Conservation (phyloP, 2,888 invertebrate genomes). For the Philaethria dido region DNA sequence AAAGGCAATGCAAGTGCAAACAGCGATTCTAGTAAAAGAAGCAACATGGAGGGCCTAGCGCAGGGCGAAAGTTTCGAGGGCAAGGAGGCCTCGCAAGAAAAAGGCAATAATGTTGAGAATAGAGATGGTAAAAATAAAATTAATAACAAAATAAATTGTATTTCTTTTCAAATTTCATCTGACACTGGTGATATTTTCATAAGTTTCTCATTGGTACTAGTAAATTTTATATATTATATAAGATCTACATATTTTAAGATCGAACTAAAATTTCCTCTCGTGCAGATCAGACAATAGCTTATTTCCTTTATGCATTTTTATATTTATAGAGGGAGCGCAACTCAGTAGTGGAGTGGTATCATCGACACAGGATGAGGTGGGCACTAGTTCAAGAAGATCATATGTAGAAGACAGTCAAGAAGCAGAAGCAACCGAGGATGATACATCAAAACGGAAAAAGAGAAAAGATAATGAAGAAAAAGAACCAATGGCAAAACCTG, state of each 20-base stretch:
- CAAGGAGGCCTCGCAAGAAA: conserved; percentile 72
- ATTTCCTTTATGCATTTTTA: conserved; percentile 6
- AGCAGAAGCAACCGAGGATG: conserved; percentile 84
- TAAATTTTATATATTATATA: background rate
- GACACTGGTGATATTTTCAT: background rate
- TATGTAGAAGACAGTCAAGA: conserved; percentile 81
- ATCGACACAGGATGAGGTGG: conserved; percentile 70
- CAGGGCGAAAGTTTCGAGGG: conserved; percentile 74
- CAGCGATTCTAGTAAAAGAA: conserved; percentile 67
- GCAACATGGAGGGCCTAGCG: conserved; percentile 78
- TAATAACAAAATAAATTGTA: background rate
- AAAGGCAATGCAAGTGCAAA: conserved; percentile 73
- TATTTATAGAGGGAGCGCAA: conserved; percentile 51
- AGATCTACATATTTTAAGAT: too few relatives aligned
- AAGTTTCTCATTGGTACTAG: background rate
- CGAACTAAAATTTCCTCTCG: background rate
- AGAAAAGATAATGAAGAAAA: conserved; percentile 87
- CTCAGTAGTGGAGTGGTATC: conserved; percentile 71
- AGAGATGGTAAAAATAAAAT: conserved; percentile 60
- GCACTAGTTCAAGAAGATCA: conserved; percentile 55
- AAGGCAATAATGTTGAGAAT: conserved; percentile 58
- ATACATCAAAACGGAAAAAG: conserved; percentile 88
- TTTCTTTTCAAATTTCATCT: conserved; percentile 1
- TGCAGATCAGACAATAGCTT: background rate
- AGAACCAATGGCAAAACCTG: conserved; percentile 83